phyloP scores from a whole-genome alignment of 2,113 vertebrate genomes.

The Daboia siamensis region DNA sequence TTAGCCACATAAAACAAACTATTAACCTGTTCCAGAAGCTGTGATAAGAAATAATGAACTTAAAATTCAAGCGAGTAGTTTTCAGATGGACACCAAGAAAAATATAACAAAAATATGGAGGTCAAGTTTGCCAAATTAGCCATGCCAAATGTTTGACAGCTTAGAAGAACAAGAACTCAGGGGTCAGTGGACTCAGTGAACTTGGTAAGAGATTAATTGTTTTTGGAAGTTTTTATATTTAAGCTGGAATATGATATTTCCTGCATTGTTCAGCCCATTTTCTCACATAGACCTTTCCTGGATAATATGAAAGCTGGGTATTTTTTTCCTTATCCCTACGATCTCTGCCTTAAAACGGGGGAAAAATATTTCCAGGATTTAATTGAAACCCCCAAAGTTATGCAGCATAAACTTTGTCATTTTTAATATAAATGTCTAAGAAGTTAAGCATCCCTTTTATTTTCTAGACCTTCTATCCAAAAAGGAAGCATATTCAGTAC shows the following conservation, averaged over 20 bases:
- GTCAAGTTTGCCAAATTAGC: neutral
- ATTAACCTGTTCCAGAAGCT: neutral
- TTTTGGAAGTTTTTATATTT: neutral
- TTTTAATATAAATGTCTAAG: neutral
- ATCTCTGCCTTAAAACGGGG: neutral
- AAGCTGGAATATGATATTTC: neutral
- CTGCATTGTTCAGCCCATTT: neutral
- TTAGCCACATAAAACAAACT: fast-evolving
- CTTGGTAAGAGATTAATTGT: neutral
- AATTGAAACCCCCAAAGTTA: neutral
- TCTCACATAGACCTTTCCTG: neutral
- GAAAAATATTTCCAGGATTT: neutral
- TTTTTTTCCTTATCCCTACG: neutral
- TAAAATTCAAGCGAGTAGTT: neutral
- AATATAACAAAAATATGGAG: neutral
- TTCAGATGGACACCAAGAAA: neutral
- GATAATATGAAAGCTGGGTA: neutral
- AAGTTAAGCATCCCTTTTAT: neutral
- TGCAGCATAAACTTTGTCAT: neutral
- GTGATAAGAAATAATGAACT: neutral
- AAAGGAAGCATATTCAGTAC: neutral
- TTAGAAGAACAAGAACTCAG: neutral
- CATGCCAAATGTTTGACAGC: neutral
- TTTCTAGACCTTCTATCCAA: neutral
- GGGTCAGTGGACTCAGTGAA: neutral